A percentile compares a stretch with the other conserved stretches of the same genome.
Conservation (phyloP, 2,797 vertebrate species). For the Trematomus bernacchii region DNA sequence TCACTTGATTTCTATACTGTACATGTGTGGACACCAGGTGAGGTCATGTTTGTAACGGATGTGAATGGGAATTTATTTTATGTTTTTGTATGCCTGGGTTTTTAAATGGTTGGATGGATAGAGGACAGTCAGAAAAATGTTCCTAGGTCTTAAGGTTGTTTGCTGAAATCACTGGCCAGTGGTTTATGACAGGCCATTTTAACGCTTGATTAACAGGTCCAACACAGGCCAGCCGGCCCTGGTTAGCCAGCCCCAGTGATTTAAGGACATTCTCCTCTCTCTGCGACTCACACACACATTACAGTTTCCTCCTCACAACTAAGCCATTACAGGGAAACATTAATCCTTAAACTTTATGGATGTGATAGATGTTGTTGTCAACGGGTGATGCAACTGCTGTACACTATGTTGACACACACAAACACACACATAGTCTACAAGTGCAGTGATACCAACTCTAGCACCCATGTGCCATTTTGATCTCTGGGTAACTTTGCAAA, state of each 20-base stretch:
- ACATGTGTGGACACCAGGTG: constrained; percentile 38
- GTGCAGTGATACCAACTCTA: not conserved
- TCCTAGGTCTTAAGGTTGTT: constrained; percentile 62
- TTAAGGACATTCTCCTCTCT: constrained; percentile 78
- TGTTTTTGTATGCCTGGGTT: constrained; percentile 27
- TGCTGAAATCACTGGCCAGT: constrained; percentile 68
- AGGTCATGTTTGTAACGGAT: constrained; percentile 34
- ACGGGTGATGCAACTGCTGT: constrained; percentile 39
- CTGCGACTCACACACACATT: constrained; percentile 63
- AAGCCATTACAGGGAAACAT: constrained; percentile 56
- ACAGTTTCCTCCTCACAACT: constrained; percentile 40
- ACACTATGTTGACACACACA: constrained; percentile 21
- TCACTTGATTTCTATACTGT: constrained; percentile 59
- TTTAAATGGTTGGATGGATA: constrained; percentile 21
- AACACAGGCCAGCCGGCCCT: constrained; percentile 72
- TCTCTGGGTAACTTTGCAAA: no score
- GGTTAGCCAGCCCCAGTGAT: constrained; percentile 67
- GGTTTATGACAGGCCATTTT: constrained; percentile 79
- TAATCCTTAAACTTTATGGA: constrained; percentile 68
- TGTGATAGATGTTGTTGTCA: constrained; percentile 56
- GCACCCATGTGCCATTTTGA: not conserved
- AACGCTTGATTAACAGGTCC: constrained; percentile 79
- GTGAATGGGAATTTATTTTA: constrained; percentile 29
- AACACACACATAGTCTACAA: not conserved
- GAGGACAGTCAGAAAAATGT: constrained; percentile 39